These are phyloP conservation scores for Equus quagga DNA, from an alignment of 2,113 vertebrate genomes.

Conservation along the genomic window DNA sequence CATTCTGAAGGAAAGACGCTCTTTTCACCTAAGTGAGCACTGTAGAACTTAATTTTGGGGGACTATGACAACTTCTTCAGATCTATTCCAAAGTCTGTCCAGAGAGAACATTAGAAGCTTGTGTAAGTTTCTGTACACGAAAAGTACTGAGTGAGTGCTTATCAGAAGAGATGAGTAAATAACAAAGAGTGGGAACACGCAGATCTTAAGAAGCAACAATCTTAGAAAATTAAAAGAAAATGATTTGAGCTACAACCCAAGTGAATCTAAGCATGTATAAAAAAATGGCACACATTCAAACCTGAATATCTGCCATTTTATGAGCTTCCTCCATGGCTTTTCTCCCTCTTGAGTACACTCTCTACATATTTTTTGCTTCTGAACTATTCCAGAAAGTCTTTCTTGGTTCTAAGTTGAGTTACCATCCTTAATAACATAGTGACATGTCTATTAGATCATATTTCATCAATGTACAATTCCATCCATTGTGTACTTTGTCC, in stretches of 20 bases:
- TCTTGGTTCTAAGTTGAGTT: not conserved
- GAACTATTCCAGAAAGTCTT: not conserved
- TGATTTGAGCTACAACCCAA: not conserved
- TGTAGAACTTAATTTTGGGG: not conserved
- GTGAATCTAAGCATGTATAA: not conserved
- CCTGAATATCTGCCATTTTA: not conserved
- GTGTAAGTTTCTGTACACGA: not conserved
- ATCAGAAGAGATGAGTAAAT: not conserved
- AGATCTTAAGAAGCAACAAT: not conserved
- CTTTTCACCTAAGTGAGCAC: not conserved
- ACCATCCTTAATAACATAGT: not conserved
- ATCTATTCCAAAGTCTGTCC: not conserved
- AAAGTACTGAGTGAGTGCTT: not conserved
- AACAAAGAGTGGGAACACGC: not conserved
- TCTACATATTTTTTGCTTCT: not conserved
- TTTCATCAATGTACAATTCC: constrained; percentile 18
- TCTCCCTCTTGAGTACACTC: not conserved
- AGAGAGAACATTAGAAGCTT: not conserved
- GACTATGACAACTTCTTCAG: not conserved
- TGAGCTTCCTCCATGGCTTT: not conserved
- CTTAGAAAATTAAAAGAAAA: not conserved
- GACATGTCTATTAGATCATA: not conserved
- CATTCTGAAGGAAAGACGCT: not conserved
- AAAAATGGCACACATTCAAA: not conserved
- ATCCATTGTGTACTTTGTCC: not conserved